Evolutionary conservation across 2,888 invertebrate species (phyloP).

Genomic region (Eupithecia exiguata): DNA sequence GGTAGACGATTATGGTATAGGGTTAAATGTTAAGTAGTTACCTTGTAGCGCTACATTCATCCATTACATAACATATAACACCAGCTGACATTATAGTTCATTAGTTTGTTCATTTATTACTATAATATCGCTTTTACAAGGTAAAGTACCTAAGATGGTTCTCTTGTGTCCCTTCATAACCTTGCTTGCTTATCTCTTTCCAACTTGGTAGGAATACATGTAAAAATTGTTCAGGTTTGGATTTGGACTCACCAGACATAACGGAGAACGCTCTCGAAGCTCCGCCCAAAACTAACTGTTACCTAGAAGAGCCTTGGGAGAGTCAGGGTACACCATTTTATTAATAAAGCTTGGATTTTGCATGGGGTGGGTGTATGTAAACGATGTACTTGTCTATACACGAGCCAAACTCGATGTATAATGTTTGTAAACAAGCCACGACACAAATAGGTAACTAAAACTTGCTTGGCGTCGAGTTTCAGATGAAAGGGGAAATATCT

Average conservation of each 20-base stretch:
- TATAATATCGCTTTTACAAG: constrained; percentile 2
- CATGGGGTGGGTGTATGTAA: constrained; percentile 67
- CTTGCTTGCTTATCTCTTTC: background rate
- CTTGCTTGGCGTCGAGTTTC: too few relatives aligned
- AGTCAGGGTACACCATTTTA: constrained; percentile 73
- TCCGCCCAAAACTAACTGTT: constrained; percentile 81
- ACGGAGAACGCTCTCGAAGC: constrained; percentile 79
- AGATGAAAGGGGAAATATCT: too few relatives aligned
- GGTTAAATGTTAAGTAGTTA: constrained; percentile 28
- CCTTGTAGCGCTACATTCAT: constrained; percentile 18
- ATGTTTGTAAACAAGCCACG: too few relatives aligned
- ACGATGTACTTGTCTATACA: constrained; percentile 36
- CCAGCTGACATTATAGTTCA: constrained; percentile 26
- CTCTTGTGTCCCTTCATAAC: background rate
- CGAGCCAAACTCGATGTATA: too few relatives aligned
- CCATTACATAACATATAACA: constrained; percentile 17
- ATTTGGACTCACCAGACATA: constrained; percentile 76
- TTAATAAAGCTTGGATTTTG: constrained; percentile 63
- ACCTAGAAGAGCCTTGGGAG: constrained; percentile 83
- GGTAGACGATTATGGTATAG: background rate
- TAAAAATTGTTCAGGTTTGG: constrained; percentile 79
- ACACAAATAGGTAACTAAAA: too few relatives aligned
- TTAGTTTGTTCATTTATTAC: constrained; percentile 13
- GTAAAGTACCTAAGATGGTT: background rate
- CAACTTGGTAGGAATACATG: constrained; percentile 31